Evolutionary conservation across 1,140 invertebrate genomes (phyloP).

Genomic region (Drosophila mayri): DNA sequence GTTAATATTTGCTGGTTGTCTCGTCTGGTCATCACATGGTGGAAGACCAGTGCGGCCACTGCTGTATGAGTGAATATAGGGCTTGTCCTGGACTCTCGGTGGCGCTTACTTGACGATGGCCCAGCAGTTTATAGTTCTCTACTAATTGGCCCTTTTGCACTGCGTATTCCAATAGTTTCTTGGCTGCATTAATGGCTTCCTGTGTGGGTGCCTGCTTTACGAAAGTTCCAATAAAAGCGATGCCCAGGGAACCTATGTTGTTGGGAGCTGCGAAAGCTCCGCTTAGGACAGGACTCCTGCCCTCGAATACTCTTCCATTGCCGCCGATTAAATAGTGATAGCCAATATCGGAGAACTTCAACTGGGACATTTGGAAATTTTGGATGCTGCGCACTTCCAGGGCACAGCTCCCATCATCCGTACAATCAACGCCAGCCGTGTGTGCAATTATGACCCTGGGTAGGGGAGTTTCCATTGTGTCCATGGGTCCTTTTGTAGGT

Average conservation of each 20-base stretch:
- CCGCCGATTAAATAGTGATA: conserved; percentile 89
- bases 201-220: conserved; percentile 83
- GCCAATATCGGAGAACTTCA: conserved; percentile 86
- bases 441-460: conserved; percentile 86
- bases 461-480: conserved; percentile 84
- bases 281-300: conserved; percentile 86
- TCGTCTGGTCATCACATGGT: background rate
- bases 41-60: conserved; percentile 87
- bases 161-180: conserved; percentile 87
- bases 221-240: conserved; percentile 87
- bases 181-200: conserved; percentile 86
- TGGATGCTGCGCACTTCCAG: conserved; percentile 86
- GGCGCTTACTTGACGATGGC: conserved; percentile 87
- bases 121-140: conserved; percentile 87
- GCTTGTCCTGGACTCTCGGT: conserved; percentile 88
- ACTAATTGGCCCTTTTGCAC: conserved; percentile 86
- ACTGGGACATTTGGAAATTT: conserved; percentile 85
- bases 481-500: conserved; percentile 83
- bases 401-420: conserved; percentile 83
- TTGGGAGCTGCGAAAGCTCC: conserved; percentile 87
- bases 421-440: conserved; percentile 85
- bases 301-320: conserved; percentile 88
- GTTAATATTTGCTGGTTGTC: background rate
- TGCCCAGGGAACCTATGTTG: conserved; percentile 87
- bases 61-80: conserved; percentile 86